Evolutionary conservation across 1,140 invertebrate species (phyloP), one percentile per base, ranked within the genome.

Genomic region (Leptoteleia sp.): DNA sequence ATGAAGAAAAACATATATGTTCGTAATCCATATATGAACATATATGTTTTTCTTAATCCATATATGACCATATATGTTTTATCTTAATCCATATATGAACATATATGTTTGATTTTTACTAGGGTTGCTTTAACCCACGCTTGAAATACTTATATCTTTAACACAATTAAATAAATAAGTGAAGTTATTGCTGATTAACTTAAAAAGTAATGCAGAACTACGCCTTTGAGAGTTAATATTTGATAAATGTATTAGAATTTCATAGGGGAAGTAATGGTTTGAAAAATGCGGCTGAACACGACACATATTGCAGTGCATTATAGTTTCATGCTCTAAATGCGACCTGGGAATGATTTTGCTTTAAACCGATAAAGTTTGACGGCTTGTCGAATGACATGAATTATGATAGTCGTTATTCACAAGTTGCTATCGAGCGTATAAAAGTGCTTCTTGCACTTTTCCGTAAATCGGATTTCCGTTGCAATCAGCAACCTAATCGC

Each of bases 341-440:
- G 65, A 22, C 19, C 29, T 52, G 31, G 13, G 65, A 65, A 70
- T 65, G 75, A 71, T 71, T 71, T 77, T 70, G 50, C 75, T 70
- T 52, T 70, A 70, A 77, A 59, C 75, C 75, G 59, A 77, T 77
- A 68, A 70, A 77, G 65, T 77, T 70, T 77, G 75, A 77, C 75
- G 38, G 59, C 65, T 52, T 71, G 75, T 77, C 75, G 75, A 65
- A 71, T 38, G 59, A 65, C 67, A 70, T 79, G 76, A 79, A 79
- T 79, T 79, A 79, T 79, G 70, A 64, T 70, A 73, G 70, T 67
- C 65, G 64, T 79, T 79, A 79, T 79, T 79, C 71, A 70, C 43
- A 42, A 45, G 77, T 25, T 67, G 59, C 52, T 72, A 59, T 75
- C 64, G 64, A 75, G 71, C 71, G 65, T 73, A 73, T 62, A 79